phyloP scores from a whole-genome alignment of 2,888 invertebrate species.

The Sinelater perroti region DNA sequence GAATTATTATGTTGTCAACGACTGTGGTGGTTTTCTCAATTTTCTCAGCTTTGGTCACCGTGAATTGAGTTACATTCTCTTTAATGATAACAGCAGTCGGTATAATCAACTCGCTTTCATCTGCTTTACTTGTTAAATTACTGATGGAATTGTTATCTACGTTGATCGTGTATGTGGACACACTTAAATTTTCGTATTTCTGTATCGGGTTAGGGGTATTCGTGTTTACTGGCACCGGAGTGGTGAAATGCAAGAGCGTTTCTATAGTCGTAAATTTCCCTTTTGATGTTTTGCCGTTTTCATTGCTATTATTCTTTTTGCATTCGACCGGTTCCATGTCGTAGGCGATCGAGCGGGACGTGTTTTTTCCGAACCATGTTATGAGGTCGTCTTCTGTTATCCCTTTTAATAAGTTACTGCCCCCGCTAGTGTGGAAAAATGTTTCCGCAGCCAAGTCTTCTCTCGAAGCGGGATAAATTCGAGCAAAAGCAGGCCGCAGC shows the following conservation, averaged over 20 bases:
- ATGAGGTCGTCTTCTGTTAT: conserved; percentile 73
- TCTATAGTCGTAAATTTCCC: conserved; percentile 10
- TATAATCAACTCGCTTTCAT: conserved; percentile 38
- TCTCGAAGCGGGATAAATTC: conserved; percentile 69
- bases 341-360: conserved; percentile 57
- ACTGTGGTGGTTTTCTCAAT: neutral
- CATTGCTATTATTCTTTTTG: neutral
- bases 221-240: conserved; percentile 17
- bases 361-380: conserved; percentile 73
- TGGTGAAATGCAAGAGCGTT: conserved; percentile 12
- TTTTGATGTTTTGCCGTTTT: conserved; percentile 21
- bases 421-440: conserved; percentile 69
- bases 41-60: neutral
- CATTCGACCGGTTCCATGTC: conserved; percentile 7
- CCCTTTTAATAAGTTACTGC: conserved; percentile 68
- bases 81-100: conserved; percentile 37
- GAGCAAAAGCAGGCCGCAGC: conserved; percentile 70
- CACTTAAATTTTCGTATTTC: conserved; percentile 46
- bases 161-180: conserved; percentile 52
- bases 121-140: conserved; percentile 30
- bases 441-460: conserved; percentile 71
- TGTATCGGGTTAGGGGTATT: conserved; percentile 38
- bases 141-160: conserved; percentile 48
- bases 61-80: conserved; percentile 15
- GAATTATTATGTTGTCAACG: conserved; percentile 28